Evolutionary conservation across 2,113 vertebrate genomes (phyloP), one percentile per base, ranked within the genome.

Genomic region (Dipodomys ordii): DNA sequence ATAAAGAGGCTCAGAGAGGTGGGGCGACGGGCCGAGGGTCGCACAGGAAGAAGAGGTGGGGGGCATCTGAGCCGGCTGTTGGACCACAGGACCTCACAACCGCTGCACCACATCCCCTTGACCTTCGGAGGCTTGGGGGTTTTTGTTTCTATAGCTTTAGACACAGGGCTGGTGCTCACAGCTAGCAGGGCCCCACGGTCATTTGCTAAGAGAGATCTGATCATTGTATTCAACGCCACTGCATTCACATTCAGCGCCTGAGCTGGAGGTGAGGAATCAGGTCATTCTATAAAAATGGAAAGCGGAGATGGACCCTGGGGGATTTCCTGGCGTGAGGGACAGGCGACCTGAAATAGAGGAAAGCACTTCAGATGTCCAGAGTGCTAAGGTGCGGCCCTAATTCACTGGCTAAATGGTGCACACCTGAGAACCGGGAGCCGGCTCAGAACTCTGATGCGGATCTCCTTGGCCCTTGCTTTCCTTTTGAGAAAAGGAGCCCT

Each of bases 211-310:
- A 23, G 46, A 53, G 84, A 65, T 65, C 1, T 82, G 81, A 90
- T 60, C 65, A 74, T 64, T 67, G 89, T 78, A 89, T 88, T 93
- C 87, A 95, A 97, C 88, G 78, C 76, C 19, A 32, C 76, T 11
- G 3, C 72, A 49, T 69, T 76, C 76, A 74, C 49, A 27, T 12
- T 27, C 2, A 3, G 82, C 78, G 87, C 83, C 57, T 65, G 68
- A 79, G 87, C 60, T 35, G 22, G 12, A 67, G 77, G 73, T 49
- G 65, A 83, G 76, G 79, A 88, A 95, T 16, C 25, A 95, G 81
- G 96, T 95, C 94, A 85, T 77, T 69, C 81, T 79, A 79, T 90
- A 87, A 97, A 96, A 95, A 97, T 71, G 94, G 91, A 96, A 97
- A 95, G 64, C 76, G 94, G 93, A 93, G 83, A 77, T 46, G 27